Conservation (phyloP, 2,888 invertebrate species). For the Leptinotarsa tumamoca region DNA sequence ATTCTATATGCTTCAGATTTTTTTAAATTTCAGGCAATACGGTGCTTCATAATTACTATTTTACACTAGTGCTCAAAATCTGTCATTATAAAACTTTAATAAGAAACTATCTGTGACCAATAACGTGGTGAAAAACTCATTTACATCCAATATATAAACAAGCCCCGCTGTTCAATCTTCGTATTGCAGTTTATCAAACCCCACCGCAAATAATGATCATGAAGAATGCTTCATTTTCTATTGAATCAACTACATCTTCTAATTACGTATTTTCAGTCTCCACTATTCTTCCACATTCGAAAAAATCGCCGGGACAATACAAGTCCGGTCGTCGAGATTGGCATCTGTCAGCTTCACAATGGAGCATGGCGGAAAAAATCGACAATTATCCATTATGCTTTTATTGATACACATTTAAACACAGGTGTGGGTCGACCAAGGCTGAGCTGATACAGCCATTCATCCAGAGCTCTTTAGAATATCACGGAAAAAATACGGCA, state of each 20-base stretch:
- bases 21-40: too few species aligned
- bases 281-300: slow-evolving; percentile 21
- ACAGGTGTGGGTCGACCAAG: slow-evolving; percentile 58
- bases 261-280: slow-evolving; percentile 9
- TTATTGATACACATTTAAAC: slow-evolving; percentile 59
- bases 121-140: too few species aligned
- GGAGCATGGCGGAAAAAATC: slow-evolving; percentile 46
- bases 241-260: slow-evolving; percentile 8
- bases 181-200: background rate
- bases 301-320: slow-evolving; percentile 51
- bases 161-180: background rate
- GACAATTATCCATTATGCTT: slow-evolving; percentile 57
- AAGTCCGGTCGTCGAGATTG: slow-evolving; percentile 53
- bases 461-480: slow-evolving; percentile 50
- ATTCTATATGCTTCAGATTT: too few species aligned
- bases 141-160: too few species aligned
- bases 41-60: too few species aligned
- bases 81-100: too few species aligned
- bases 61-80: too few species aligned
- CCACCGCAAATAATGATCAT: background rate
- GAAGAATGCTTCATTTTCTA: slow-evolving; percentile 2
- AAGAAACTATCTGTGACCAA: too few species aligned
- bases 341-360: slow-evolving; percentile 58
- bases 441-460: slow-evolving; percentile 56
- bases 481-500: slow-evolving; percentile 6